Base-by-base conservation (phyloP, 2,113 vertebrate genomes). In the Chionodraco myersi region DNA sequence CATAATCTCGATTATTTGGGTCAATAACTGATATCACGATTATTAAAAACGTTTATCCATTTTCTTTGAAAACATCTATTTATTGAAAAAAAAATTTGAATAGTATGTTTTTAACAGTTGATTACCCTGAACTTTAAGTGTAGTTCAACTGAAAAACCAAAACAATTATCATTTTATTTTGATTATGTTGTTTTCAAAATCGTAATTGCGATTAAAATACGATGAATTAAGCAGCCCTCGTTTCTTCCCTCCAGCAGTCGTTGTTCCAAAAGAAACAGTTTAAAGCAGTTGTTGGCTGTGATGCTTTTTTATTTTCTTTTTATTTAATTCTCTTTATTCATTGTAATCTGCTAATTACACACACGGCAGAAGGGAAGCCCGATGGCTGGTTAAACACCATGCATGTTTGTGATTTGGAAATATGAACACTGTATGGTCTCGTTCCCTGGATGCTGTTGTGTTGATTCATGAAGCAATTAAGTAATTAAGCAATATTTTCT, bases 361-460 rank as follows among this genome's bases (percentile, higher is more conserved):
- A 60, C 63, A 81, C 49, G 71, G 71, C 45, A 21, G 72, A 68
- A 16, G 60, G 53, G 26, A 59, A 63, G 47, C 53, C 71, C 16
- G 44, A 53, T 18, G 72, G 52, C 53, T 44, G n/a, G 1, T 3
- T 57, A 12, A 75, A 72, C 65, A 67, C 44, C 5, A n/a, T 1
- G 41, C 36, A 13, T 48, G 69, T 67, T n/a, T 72, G 13, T 58
- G 66, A 70, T 82, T 36, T 64, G 34, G 51, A 4, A 36, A 26
- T 5, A 69, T 49, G 36, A 67, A 66, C 71, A 41, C 21, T n/a
- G 41, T 2, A 51, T 13, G 18, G 8, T 59, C 14, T 52, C 23
- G 8, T 12, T 13, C 34, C 10, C 57, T 44, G 54, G n/a, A 23
- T 63, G 34, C 57, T 72, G 30, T 21, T 14, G 0, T 8, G 18